A percentile compares a stretch with the other conserved stretches of the same genome.
phyloP scores from a whole-genome alignment of 2,113 vertebrate genomes.

The Brachionichthys hirsutus region DNA sequence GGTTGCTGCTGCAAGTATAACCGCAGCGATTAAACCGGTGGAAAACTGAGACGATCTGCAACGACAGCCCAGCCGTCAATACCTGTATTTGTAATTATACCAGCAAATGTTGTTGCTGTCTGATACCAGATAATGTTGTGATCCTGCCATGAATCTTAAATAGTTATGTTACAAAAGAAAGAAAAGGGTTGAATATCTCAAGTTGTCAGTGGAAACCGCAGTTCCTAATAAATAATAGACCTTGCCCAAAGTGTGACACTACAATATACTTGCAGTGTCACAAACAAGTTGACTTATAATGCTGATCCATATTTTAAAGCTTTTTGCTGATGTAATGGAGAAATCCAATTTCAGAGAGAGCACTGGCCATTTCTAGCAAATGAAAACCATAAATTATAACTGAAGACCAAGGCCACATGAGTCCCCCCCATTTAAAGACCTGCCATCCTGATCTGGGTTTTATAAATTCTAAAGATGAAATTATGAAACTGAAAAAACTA shows the following conservation, averaged over 20 bases:
- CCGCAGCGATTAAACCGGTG: constrained; percentile 1
- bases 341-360: constrained; percentile 50
- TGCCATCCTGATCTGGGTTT: constrained; percentile 1
- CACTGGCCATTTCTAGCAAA: constrained; percentile 19
- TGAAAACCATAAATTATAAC: constrained; percentile 47
- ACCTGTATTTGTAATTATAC: constrained; percentile 1
- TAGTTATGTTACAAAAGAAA: constrained; percentile 5
- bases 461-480: too few species aligned
- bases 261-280: constrained; percentile 19
- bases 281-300: constrained; percentile 33
- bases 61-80: not conserved
- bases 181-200: constrained; percentile 20
- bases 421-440: constrained; percentile 38
- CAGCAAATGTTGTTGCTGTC: not conserved
- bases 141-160: constrained; percentile 36
- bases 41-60: constrained; percentile 4
- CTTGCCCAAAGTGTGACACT: constrained; percentile 7
- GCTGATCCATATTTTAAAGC: constrained; percentile 17
- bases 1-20: constrained; percentile 1
- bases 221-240: constrained; percentile 40
- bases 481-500: too few species aligned
- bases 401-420: constrained; percentile 25
- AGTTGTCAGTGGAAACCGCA: constrained; percentile 33
- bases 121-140: constrained; percentile 13
- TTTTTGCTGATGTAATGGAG: constrained; percentile 28